These are phyloP conservation scores for Abramis brama DNA, from an alignment of 2,113 vertebrate species.

Conservation along the genomic window DNA sequence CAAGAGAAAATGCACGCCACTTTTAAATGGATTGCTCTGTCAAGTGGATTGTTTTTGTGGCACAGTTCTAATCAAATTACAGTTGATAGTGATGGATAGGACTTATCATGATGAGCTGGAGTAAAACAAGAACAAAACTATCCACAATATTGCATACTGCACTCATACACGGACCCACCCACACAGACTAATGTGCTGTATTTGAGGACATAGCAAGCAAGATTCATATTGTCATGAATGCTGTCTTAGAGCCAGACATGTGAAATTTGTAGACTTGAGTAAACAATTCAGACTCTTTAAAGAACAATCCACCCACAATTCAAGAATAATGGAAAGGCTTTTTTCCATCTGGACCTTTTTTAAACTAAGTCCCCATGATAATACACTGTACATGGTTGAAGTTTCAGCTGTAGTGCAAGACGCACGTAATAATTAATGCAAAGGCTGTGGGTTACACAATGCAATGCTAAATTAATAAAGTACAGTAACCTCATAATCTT, in stretches of 20 bases:
- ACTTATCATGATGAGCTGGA: constrained; percentile 19
- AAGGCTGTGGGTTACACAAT: neutral
- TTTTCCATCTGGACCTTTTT: neutral
- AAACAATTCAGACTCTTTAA: neutral
- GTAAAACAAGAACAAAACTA: constrained; percentile 23
- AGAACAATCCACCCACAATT: neutral
- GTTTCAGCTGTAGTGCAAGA: neutral
- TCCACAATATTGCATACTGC: neutral
- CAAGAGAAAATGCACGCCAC: constrained; percentile 46
- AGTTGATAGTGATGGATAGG: constrained; percentile 56
- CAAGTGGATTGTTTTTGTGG: constrained; percentile 44
- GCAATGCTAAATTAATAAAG: neutral
- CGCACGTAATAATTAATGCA: neutral
- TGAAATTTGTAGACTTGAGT: neutral
- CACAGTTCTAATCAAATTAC: constrained; percentile 43
- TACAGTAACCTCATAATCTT: neutral
- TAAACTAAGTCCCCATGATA: neutral
- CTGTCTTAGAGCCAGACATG: neutral
- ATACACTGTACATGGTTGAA: neutral
- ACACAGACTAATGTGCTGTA: neutral
- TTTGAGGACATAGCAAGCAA: neutral
- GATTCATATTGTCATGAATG: neutral
- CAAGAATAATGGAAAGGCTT: neutral
- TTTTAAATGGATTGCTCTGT: constrained; percentile 54
- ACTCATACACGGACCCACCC: neutral